Evolutionary conservation across 64 coral and sea anemone species (phyloP), one percentile per base, ranked within the genome.

Genomic region (Pocillopora damicornis): DNA sequence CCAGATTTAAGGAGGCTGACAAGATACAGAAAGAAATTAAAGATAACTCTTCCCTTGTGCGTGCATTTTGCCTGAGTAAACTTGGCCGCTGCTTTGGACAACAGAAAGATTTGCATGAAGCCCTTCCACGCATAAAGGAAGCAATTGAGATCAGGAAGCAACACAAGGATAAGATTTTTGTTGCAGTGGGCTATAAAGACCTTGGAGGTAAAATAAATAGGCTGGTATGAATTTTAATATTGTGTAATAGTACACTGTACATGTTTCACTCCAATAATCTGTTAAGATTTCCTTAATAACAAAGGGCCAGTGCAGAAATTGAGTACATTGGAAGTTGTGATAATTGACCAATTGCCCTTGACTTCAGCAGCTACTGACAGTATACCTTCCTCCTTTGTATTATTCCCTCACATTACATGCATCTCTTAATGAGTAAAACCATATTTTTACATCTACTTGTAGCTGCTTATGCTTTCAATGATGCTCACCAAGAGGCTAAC

Each of bases 181-280:
- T 93, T 20, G 94, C 94, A 61, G 94, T 92, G 59, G 91, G 88
- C 1, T 97, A 97, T 73, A 97, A 97, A 74, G 91, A 93, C 90
- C 68, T 97, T 58, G 94, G 91, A 93, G 94, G 94, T 97, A 93
- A 25, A 51, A 0, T 51, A 1, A 51, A 51, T 51, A 51, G 1
- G 13, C 9, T 18, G 37, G 25, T 20, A 51, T 51, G 15, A 66
- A 65, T 42, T 9, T 35, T 11, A 15, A 11, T 42, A 14, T 79
- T 25, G 20, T 4, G 16, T 67, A 18, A 9, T 51, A 51, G 7
- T 51, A 51, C 42, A 51, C 42, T 51, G 42, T 51, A 51, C 42
- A 51, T 51, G 42, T 51, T 51, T 51, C 42, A 51, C 42, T 51
- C 42, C 0, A 1, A 51, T 51, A 51, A 51, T 51, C 42, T 51